Evolutionary conservation across 2,797 vertebrate species (phyloP).

Genomic region (Macroramphosus scolopax): DNA sequence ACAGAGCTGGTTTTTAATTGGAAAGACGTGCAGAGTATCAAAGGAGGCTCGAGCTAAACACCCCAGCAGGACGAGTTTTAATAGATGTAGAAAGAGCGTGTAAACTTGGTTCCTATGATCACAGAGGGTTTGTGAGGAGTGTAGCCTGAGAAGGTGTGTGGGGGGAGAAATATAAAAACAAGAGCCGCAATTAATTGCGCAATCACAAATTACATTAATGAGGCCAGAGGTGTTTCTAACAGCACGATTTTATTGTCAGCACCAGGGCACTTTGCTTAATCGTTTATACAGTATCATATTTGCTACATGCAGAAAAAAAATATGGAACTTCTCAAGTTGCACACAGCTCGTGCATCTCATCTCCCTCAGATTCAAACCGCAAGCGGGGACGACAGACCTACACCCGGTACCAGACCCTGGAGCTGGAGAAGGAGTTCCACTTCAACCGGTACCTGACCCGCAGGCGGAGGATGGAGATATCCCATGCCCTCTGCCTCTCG

Average conservation of each 20-base stretch:
- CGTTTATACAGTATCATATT: slow-evolving; percentile 1
- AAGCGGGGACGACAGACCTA: slow-evolving; percentile 91
- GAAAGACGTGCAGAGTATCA: slow-evolving; percentile 51
- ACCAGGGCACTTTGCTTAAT: slow-evolving; percentile 3
- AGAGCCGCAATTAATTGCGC: slow-evolving; percentile 24
- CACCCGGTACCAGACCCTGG: slow-evolving; percentile 93
- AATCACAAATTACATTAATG: slow-evolving; percentile 24
- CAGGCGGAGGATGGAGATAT: slow-evolving; percentile 91
- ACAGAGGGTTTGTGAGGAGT: background rate
- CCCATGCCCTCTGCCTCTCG: slow-evolving; percentile 89
- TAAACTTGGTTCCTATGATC: background rate
- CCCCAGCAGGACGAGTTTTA: slow-evolving; percentile 46
- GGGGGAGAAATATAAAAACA: slow-evolving; percentile 6
- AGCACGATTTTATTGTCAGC: slow-evolving; percentile 26
- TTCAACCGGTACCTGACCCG: slow-evolving; percentile 96
- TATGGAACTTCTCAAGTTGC: no score
- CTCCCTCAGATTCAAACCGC: slow-evolving; percentile 80
- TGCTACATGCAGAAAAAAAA: background rate
- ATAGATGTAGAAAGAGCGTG: slow-evolving; percentile 10
- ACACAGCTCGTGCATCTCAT: slow-evolving; percentile 1
- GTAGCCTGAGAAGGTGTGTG: background rate
- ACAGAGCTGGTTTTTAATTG: slow-evolving; percentile 56
- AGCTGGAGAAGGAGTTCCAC: slow-evolving; percentile 97
- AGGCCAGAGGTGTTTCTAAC: slow-evolving; percentile 5
- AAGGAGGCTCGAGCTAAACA: slow-evolving; percentile 40